Conservation (phyloP, 2,888 invertebrate species). For the Dione juno region DNA sequence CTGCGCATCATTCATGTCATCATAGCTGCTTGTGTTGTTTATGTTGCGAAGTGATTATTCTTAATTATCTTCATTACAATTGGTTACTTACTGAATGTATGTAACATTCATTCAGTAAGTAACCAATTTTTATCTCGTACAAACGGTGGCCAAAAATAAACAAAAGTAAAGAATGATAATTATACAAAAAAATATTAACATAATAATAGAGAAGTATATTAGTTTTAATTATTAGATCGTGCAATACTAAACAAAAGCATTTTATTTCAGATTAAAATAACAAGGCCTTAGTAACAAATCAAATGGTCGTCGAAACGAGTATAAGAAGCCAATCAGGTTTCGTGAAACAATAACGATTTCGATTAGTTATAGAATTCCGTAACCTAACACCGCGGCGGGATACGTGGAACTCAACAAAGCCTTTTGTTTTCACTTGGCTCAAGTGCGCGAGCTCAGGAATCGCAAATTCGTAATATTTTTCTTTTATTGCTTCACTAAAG, state of each 20-base stretch:
- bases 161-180: too few relatives aligned
- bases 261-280: slow-evolving; percentile 19
- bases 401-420: slow-evolving; percentile 81
- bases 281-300: slow-evolving; percentile 39
- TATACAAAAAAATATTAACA: too few relatives aligned
- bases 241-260: neutral
- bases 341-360: slow-evolving; percentile 65
- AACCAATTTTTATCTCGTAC: neutral
- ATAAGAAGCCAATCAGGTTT: slow-evolving; percentile 65
- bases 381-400: slow-evolving; percentile 69
- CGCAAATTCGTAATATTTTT: slow-evolving; percentile 69
- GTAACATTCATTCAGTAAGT: neutral
- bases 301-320: slow-evolving; percentile 44
- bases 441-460: slow-evolving; percentile 52
- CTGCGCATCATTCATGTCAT: slow-evolving; percentile 64
- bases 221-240: too few relatives aligned
- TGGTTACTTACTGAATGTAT: neutral
- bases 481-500: slow-evolving; percentile 76
- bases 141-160: too few relatives aligned
- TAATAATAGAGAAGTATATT: too few relatives aligned
- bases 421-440: slow-evolving; percentile 69
- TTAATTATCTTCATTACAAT: slow-evolving; percentile 48
- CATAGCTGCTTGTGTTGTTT: slow-evolving; percentile 58
- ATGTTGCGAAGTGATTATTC: slow-evolving; percentile 68
- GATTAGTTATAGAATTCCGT: slow-evolving; percentile 76